Base-by-base conservation (phyloP, 2,113 vertebrate genomes). In the Dipodomys merriami region DNA sequence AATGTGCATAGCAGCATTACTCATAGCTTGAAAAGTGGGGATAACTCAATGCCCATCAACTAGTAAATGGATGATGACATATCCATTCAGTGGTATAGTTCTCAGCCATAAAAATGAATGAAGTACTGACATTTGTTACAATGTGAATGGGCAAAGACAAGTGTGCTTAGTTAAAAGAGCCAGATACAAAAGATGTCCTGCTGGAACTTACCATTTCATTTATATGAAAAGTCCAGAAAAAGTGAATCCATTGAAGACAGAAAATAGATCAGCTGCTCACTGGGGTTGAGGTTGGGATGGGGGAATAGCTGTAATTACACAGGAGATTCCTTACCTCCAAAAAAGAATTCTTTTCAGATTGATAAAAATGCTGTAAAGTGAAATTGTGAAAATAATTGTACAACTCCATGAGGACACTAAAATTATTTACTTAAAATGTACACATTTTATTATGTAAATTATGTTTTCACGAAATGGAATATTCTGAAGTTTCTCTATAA, bases 181-280 rank as follows among this genome's bases (percentile, higher is more conserved):
- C 30, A 82, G 33, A 15, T 12, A 62, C 22, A 49, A 79, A 78
- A 62, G 39, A 7, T 77, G 35, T 39, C 4, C 19, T 46, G 29
- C 4, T 57, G 27, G 67, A 77, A 46, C 35, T 27, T 53, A 30
- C 72, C 39, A 29, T 1, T 81, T 16, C 2, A 7, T 84, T 84
- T 92, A n/a, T 29, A 44, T 76, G 25, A 60, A 81, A 92, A 92
- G 16, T 67, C n/a, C 69, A 35, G 53, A 87, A 74, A 83, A 88
- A 33, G 27, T 30, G 78, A 44, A 95, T 72, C 30, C 35, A 7
- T 4, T 57, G 4, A 16, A 64, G 15, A n/a, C 2, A 19, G 1
- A 85, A 91, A 57, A 22, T 73, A 53, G 49, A 20, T n/a, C 15
- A 62, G 27, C 35, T 6, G 39, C 18, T 86, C 20, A 13, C 15